Percentiles rank a stretch among this genome's conserved stretches.
Evolutionary conservation across 2,888 invertebrate genomes (phyloP).

Genomic region (Drosophila barbarae): DNA sequence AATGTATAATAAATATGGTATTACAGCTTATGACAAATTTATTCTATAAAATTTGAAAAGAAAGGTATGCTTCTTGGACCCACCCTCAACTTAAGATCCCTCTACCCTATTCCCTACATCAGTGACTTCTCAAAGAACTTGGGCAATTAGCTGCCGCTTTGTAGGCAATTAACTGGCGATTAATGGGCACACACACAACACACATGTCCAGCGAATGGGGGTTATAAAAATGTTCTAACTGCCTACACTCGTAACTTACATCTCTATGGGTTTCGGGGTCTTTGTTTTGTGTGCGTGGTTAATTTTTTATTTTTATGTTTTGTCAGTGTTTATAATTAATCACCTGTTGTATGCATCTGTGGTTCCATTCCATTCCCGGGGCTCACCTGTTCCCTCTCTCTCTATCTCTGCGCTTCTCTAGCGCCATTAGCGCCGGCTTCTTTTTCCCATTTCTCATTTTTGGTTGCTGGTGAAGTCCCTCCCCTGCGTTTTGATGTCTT

Average conservation of each 20-base stretch:
- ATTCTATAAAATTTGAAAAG: neutral
- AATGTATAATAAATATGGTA: too few relatives aligned
- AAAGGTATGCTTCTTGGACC: neutral
- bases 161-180: conserved; percentile 72
- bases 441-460: conserved; percentile 25
- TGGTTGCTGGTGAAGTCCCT: conserved; percentile 18
- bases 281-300: conserved; percentile 58
- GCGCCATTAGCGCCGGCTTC: conserved; percentile 74
- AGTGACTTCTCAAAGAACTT: conserved; percentile 44
- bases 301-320: conserved; percentile 75
- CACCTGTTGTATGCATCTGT: conserved; percentile 68
- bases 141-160: conserved; percentile 71
- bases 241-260: conserved; percentile 44
- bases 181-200: conserved; percentile 59
- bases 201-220: conserved; percentile 35
- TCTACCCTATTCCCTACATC: conserved; percentile 19
- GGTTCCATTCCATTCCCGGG: conserved; percentile 2
- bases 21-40: neutral
- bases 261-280: conserved; percentile 21
- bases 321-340: conserved; percentile 76
- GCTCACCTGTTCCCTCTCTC: conserved; percentile 3
- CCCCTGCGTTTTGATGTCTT: conserved; percentile 67
- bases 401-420: conserved; percentile 20
- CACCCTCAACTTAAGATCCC: neutral
- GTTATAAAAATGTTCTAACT: conserved; percentile 64